These are phyloP conservation scores for Carpatolechia fugitivella DNA, from an alignment of 2,888 invertebrate genomes.

Conservation along the genomic window DNA sequence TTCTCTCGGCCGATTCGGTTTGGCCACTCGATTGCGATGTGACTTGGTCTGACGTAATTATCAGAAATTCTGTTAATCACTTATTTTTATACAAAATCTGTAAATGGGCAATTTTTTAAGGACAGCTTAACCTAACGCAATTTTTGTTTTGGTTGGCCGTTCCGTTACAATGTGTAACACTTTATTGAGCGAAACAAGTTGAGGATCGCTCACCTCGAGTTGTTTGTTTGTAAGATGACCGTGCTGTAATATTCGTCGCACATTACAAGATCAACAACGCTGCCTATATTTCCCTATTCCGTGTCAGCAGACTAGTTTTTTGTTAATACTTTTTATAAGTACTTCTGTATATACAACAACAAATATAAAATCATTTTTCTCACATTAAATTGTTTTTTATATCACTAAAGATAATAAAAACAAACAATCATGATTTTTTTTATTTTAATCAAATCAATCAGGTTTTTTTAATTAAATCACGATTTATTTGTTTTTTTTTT, in stretches of 20 bases:
- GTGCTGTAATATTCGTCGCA: constrained; percentile 25
- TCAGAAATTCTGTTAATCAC: constrained; percentile 53
- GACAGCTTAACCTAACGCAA: constrained; percentile 35
- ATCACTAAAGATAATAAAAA: no score
- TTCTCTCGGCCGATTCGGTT: constrained; percentile 39
- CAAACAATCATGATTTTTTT: no score
- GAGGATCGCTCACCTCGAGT: constrained; percentile 21
- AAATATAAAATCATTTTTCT: no score
- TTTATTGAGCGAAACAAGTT: constrained; percentile 8
- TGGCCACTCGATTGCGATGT: constrained; percentile 31
- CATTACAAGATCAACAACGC: constrained; percentile 27
- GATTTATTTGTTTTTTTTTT: no score
- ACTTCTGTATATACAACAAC: no score
- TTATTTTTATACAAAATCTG: constrained; percentile 55
- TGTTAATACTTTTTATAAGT: background rate
- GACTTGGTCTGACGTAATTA: constrained; percentile 40
- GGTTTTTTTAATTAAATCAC: no score
- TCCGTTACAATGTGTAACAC: constrained; percentile 32
- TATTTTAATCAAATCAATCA: no score
- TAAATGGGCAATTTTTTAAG: constrained; percentile 47
- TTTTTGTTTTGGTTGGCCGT: constrained; percentile 32
- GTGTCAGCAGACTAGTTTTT: constrained; percentile 20
- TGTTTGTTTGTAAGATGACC: background rate
- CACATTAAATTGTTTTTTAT: no score
- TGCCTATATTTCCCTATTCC: constrained; percentile 34